A percentile compares a stretch with the other conserved stretches of the same genome.
phyloP scores from a whole-genome alignment of 2,797 vertebrate genomes.

The Chloroceryle amazona region DNA sequence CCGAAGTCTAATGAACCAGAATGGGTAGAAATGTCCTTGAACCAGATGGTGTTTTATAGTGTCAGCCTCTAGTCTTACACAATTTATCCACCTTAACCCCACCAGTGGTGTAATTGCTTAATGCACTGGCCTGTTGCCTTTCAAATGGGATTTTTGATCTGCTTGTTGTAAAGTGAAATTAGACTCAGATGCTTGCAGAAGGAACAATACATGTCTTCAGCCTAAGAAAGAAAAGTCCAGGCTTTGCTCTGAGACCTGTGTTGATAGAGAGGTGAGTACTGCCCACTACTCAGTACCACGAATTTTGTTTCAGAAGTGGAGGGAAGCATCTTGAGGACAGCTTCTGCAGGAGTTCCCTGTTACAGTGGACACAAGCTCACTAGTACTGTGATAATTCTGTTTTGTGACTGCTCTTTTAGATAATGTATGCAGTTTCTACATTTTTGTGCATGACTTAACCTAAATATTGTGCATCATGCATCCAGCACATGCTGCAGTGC shows the following conservation, averaged over 20 bases:
- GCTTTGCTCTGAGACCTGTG: background rate
- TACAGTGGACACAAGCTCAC: background rate
- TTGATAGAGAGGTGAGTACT: background rate
- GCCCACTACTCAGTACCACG: background rate
- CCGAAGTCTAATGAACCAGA: constrained; percentile 68
- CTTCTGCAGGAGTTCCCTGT: background rate
- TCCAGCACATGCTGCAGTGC: background rate
- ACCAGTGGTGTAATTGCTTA: constrained; percentile 55
- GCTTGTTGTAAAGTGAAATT: constrained; percentile 48
- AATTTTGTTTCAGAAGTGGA: background rate
- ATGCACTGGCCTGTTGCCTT: constrained; percentile 65
- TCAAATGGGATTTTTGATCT: constrained; percentile 48
- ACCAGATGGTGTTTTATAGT: constrained; percentile 59
- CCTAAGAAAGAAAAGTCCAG: background rate
- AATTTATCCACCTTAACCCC: constrained; percentile 65
- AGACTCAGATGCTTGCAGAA: background rate
- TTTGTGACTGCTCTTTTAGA: background rate
- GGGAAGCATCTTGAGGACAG: background rate
- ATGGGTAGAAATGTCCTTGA: constrained; percentile 67
- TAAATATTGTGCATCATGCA: background rate
- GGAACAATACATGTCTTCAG: background rate
- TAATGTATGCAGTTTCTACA: background rate
- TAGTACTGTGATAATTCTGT: background rate
- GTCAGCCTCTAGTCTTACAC: constrained; percentile 5
- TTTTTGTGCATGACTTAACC: background rate